These are phyloP conservation scores for Caenorhabditis drosophilae DNA, from an alignment of 2,888 invertebrate genomes.

Conservation along the genomic window DNA sequence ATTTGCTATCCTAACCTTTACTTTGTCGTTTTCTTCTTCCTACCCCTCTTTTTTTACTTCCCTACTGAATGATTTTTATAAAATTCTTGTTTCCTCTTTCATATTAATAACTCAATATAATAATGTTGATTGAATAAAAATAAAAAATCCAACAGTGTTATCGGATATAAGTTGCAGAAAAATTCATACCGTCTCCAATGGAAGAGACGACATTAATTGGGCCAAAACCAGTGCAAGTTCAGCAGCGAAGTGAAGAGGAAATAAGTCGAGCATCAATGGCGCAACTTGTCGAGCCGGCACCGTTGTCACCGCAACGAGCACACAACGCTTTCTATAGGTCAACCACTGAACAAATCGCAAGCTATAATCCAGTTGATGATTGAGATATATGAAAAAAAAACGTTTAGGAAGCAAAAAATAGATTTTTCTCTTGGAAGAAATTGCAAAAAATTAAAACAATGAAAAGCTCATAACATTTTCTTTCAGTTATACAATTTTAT, in stretches of 20 bases:
- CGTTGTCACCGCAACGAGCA: conserved; percentile 59
- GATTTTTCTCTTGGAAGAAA: neutral
- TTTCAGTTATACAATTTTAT: conserved; percentile 13
- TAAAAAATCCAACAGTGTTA: too few species aligned
- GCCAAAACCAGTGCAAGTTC: conserved; percentile 59
- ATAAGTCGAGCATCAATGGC: conserved; percentile 57
- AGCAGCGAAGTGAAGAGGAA: conserved; percentile 53
- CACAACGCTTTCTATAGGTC: conserved; percentile 69
- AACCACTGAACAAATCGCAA: conserved; percentile 62
- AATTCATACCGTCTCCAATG: conserved; percentile 67
- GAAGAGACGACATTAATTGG: conserved; percentile 57
- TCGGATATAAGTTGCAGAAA: too few species aligned
- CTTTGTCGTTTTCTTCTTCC: conserved; percentile 1
- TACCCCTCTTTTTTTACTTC: conserved; percentile 16
- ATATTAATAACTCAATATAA: conserved; percentile 1
- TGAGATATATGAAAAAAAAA: conserved; percentile 8
- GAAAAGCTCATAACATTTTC: neutral
- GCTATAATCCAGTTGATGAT: conserved; percentile 65
- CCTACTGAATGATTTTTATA: conserved; percentile 4
- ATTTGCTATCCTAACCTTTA: too few species aligned
- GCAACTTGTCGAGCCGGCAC: conserved; percentile 46
- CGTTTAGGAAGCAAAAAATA: conserved; percentile 1
- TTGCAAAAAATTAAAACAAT: neutral
- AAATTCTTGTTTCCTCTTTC: neutral
- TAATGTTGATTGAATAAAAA: neutral